These are phyloP conservation scores for Phrynocephalus vlangalii DNA, from an alignment of 2,797 vertebrate genomes.

Conservation along the genomic window DNA sequence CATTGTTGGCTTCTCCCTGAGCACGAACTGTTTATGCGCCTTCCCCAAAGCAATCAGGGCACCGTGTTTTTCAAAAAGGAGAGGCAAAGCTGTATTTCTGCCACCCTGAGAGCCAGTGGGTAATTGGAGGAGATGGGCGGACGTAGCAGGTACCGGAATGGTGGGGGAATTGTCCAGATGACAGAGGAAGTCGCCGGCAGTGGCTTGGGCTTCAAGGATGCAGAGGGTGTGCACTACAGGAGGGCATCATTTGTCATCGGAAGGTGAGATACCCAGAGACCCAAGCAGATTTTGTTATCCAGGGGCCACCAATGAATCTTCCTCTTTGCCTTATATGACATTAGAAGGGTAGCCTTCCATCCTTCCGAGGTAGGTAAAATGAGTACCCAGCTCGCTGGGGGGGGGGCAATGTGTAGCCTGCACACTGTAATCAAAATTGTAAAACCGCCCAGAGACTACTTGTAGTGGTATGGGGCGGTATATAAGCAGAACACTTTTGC, in stretches of 20 bases:
- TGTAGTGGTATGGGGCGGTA: too few relatives aligned
- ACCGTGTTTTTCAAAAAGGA: not conserved
- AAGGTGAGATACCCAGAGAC: not conserved
- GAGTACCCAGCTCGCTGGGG: too few relatives aligned
- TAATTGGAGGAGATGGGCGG: not conserved
- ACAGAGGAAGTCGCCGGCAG: not conserved
- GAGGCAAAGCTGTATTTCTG: slow-evolving; percentile 52
- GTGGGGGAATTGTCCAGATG: not conserved
- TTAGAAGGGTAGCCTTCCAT: too few relatives aligned
- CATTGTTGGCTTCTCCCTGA: not conserved
- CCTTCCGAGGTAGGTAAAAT: too few relatives aligned
- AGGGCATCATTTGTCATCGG: not conserved
- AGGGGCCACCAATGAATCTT: not conserved
- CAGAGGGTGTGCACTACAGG: too few relatives aligned
- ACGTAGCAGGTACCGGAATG: not conserved
- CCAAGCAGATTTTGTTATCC: not conserved
- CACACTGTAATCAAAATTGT: too few relatives aligned
- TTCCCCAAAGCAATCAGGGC: slow-evolving; percentile 50
- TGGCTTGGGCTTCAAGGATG: not conserved
- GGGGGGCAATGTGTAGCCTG: too few relatives aligned
- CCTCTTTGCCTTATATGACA: not conserved
- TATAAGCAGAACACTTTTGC: too few relatives aligned
- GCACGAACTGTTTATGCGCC: not conserved
- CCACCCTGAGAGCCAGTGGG: not conserved
- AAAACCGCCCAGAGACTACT: too few relatives aligned